Evolutionary conservation across 1,140 invertebrate species (phyloP).

Genomic region (Coenobita brevimanus): DNA sequence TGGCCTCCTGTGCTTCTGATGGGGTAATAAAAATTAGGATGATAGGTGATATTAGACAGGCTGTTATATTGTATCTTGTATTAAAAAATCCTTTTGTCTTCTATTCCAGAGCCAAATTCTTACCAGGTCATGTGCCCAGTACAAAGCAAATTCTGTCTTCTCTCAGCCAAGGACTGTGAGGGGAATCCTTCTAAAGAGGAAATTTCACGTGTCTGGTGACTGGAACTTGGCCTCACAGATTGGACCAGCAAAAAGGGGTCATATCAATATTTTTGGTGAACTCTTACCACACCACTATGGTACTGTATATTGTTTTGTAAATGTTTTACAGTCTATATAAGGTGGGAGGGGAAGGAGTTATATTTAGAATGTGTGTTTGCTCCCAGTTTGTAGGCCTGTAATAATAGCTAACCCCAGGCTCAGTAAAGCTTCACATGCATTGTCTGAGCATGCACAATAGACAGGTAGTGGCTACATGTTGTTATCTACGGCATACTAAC

Average conservation of each 20-base stretch:
- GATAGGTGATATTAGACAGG: too few species aligned
- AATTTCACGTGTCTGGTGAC: constrained; percentile 38
- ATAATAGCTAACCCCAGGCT: constrained; percentile 32
- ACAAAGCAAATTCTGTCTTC: constrained; percentile 63
- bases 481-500: constrained; percentile 6
- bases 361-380: constrained; percentile 48
- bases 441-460: constrained; percentile 4
- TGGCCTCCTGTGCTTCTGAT: too few species aligned
- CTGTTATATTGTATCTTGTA: too few species aligned
- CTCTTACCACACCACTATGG: constrained; percentile 44
- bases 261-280: constrained; percentile 49
- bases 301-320: constrained; percentile 62
- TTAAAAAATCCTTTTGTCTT: too few species aligned
- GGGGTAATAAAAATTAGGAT: too few species aligned
- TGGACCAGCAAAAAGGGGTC: constrained; percentile 47
- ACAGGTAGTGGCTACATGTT: background rate
- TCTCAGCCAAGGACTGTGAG: constrained; percentile 45
- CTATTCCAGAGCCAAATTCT: constrained; percentile 59
- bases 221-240: constrained; percentile 41
- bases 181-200: constrained; percentile 31
- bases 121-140: constrained; percentile 64
- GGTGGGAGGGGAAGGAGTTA: constrained; percentile 34
- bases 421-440: constrained; percentile 7
- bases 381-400: constrained; percentile 45
- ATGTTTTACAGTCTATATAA: constrained; percentile 56